phyloP scores from a whole-genome alignment of 2,888 invertebrate species.

The Digitonthophagus gazella region DNA sequence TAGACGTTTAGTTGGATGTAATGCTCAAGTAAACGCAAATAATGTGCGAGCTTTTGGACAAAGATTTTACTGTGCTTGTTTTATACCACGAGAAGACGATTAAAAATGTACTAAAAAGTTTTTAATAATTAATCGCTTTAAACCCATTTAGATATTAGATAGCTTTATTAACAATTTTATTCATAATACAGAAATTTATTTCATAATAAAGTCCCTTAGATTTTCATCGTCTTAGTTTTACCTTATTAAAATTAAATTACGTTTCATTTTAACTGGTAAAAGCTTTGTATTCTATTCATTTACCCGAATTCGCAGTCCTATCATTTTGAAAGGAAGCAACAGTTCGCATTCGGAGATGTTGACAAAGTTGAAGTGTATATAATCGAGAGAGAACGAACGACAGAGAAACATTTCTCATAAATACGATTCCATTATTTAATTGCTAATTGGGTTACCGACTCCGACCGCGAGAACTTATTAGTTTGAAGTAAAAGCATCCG shows the following conservation, averaged over 20 bases:
- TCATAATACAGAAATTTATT: too few species aligned
- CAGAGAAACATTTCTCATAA: conserved; percentile 10
- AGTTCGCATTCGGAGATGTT: not conserved
- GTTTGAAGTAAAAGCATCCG: conserved; percentile 23
- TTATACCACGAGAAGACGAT: not conserved
- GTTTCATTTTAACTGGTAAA: too few species aligned
- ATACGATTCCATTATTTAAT: conserved; percentile 26
- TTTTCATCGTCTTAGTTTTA: too few species aligned
- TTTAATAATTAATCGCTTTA: not conserved
- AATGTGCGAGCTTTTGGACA: not conserved
- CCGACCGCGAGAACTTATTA: conserved; percentile 16
- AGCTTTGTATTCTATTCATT: not conserved
- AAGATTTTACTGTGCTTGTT: not conserved
- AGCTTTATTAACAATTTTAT: not conserved
- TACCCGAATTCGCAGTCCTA: not conserved
- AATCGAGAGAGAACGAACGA: not conserved
- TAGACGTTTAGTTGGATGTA: not conserved
- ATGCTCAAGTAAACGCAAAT: not conserved
- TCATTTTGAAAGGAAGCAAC: not conserved
- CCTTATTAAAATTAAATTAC: too few species aligned
- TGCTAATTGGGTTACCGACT: conserved; percentile 22
- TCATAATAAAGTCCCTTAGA: too few species aligned
- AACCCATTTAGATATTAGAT: not conserved
- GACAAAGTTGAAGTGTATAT: not conserved
- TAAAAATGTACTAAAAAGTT: not conserved